Conservation (phyloP, 92 coral and sea anemone genomes). For the Chrysogorgia sp. region DNA sequence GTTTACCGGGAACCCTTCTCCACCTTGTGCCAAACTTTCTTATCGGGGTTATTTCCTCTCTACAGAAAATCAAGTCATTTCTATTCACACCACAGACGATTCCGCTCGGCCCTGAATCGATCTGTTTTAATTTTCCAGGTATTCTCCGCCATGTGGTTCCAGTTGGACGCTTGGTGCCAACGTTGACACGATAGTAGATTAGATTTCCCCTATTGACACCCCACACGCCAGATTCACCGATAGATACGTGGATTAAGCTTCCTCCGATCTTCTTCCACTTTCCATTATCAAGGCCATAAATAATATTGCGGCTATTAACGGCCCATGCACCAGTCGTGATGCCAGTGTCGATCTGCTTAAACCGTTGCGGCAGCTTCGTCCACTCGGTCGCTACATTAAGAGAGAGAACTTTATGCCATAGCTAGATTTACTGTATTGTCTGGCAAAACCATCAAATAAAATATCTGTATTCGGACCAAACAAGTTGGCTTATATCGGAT, state of each 20-base stretch:
- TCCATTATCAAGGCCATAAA: neutral
- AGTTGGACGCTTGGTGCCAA: neutral
- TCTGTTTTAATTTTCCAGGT: conserved; percentile 4
- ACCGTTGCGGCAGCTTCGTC: no score
- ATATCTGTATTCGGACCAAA: no score
- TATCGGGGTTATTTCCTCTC: neutral
- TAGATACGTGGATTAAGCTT: conserved; percentile 3
- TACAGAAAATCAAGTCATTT: neutral
- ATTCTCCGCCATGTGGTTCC: conserved; percentile 5
- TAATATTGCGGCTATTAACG: neutral
- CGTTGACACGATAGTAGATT: conserved; percentile 1
- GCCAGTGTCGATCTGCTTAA: conserved; percentile 5
- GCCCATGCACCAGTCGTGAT: conserved; percentile 7
- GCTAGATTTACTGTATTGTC: no score
- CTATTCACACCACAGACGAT: conserved; percentile 20
- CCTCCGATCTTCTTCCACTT: conserved; percentile 12
- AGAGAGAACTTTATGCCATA: no score
- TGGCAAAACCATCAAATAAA: no score
- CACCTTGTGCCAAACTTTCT: neutral
- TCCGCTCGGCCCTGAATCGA: conserved; percentile 18
- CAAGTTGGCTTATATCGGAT: no score
- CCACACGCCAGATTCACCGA: conserved; percentile 14
- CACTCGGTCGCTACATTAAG: no score
- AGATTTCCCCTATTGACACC: neutral
- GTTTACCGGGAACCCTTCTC: conserved; percentile 2